Evolutionary conservation across 2,113 vertebrate genomes (phyloP).

Genomic region (Microtus ochrogaster): DNA sequence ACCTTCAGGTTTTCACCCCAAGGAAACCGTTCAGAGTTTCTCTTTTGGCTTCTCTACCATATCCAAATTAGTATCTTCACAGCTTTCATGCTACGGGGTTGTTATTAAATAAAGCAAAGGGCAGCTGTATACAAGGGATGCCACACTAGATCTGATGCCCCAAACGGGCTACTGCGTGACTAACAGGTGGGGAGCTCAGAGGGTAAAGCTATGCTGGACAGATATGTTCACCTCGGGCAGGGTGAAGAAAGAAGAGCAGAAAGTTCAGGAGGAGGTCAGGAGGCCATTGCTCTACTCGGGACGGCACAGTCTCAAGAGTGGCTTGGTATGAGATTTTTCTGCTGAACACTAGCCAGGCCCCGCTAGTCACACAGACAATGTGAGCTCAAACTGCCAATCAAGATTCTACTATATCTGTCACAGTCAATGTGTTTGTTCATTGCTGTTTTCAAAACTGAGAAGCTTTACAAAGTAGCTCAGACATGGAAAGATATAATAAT

Average conservation of each 20-base stretch:
- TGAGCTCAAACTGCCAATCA: background rate
- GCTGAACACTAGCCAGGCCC: background rate
- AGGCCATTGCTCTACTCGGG: background rate
- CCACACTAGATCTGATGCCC: background rate
- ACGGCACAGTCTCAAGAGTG: background rate
- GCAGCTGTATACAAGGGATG: background rate
- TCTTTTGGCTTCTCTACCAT: background rate
- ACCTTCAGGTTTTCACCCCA: background rate
- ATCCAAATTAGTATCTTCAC: background rate
- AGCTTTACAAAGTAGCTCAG: background rate
- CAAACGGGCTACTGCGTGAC: background rate
- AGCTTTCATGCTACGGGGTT: background rate
- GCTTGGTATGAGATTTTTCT: background rate
- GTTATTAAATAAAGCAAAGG: background rate
- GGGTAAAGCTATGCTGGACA: background rate
- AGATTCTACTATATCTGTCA: no score
- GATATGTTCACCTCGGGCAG: no score
- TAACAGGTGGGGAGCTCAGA: background rate
- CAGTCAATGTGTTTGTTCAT: fast-evolving
- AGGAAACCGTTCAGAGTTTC: background rate
- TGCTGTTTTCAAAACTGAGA: background rate
- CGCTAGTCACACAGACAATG: no score
- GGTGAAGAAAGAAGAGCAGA: background rate
- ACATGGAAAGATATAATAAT: background rate
- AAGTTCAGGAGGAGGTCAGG: background rate